Percentiles rank a stretch among this genome's conserved stretches.
phyloP scores from a whole-genome alignment of 1,140 invertebrate species.

The Mactra quadrangularis region DNA sequence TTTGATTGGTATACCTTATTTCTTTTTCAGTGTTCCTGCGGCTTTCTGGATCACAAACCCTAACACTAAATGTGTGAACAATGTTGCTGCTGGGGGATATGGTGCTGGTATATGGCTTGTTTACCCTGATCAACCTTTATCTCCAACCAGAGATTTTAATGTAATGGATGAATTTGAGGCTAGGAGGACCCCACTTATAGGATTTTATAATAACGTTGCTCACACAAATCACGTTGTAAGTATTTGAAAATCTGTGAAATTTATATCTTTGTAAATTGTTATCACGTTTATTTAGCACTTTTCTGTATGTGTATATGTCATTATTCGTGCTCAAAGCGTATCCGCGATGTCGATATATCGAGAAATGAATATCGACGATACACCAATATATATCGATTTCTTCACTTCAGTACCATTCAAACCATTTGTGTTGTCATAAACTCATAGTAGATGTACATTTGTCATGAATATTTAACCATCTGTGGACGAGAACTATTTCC shows the following conservation, averaged over 20 bases:
- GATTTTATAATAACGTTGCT: constrained; percentile 49
- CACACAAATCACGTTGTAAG: constrained; percentile 34
- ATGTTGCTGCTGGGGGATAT: constrained; percentile 65
- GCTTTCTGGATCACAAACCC: constrained; percentile 67
- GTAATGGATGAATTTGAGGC: constrained; percentile 29
- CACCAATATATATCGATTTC: too few relatives aligned
- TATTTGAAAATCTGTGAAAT: too few relatives aligned
- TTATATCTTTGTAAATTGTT: too few relatives aligned
- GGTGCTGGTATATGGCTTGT: constrained; percentile 47
- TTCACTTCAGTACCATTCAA: too few relatives aligned
- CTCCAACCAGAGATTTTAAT: constrained; percentile 8
- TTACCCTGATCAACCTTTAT: constrained; percentile 38
- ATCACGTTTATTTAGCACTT: too few relatives aligned
- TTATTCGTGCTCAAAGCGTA: constrained; percentile 6
- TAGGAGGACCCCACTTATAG: constrained; percentile 1
- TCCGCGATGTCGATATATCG: too few relatives aligned
- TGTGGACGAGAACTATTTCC: too few relatives aligned
- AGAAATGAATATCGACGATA: too few relatives aligned
- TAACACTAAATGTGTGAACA: constrained; percentile 54
- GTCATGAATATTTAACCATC: not conserved
- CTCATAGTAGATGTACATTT: too few relatives aligned
- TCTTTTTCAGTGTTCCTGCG: constrained; percentile 60
- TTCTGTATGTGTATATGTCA: too few relatives aligned
- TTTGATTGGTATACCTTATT: too few relatives aligned
- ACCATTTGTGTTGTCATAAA: too few relatives aligned